Evolutionary conservation across 2,888 invertebrate genomes (phyloP).

Genomic region (Phanerotoma sp.): DNA sequence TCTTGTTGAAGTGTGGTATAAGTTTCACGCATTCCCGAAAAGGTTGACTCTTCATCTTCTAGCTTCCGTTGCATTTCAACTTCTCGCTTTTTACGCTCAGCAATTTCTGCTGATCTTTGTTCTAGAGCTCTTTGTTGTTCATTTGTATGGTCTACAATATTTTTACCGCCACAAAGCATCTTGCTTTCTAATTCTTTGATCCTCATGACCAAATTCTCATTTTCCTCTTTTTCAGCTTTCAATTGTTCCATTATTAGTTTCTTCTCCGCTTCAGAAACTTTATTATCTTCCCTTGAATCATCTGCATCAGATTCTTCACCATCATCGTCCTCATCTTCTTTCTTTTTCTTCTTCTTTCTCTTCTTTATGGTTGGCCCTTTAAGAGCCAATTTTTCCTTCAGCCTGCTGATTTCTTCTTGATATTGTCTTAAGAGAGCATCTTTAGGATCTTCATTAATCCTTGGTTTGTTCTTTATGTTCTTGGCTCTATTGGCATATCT

Average conservation of each 20-base stretch:
- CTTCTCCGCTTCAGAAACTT: constrained; percentile 58
- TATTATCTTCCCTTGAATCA: constrained; percentile 57
- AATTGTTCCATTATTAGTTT: constrained; percentile 62
- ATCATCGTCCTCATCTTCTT: constrained; percentile 57
- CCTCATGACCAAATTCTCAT: constrained; percentile 75
- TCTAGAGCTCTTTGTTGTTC: constrained; percentile 90
- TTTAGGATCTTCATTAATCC: constrained; percentile 99
- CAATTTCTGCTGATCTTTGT: constrained; percentile 81
- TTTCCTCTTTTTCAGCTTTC: constrained; percentile 71
- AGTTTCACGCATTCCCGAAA: constrained; percentile 86
- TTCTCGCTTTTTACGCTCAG: constrained; percentile 79
- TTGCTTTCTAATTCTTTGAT: constrained; percentile 89
- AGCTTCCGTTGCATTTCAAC: constrained; percentile 93
- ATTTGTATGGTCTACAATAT: constrained; percentile 93
- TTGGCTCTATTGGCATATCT: constrained; percentile 96
- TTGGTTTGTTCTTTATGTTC: constrained; percentile 97
- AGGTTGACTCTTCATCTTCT: constrained; percentile 91
- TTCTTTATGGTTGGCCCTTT: constrained; percentile 51
- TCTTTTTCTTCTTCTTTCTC: constrained; percentile 59
- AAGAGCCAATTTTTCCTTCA: constrained; percentile 58
- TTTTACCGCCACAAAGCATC: constrained; percentile 90
- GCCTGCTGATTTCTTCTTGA: constrained; percentile 88
- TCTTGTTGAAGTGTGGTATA: constrained; percentile 93
- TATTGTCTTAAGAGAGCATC: constrained; percentile 95
- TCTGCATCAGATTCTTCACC: constrained; percentile 53